Evolutionary conservation across 2,888 invertebrate species (phyloP), one percentile per base, ranked within the genome.

Genomic region (Augiades crinisus): DNA sequence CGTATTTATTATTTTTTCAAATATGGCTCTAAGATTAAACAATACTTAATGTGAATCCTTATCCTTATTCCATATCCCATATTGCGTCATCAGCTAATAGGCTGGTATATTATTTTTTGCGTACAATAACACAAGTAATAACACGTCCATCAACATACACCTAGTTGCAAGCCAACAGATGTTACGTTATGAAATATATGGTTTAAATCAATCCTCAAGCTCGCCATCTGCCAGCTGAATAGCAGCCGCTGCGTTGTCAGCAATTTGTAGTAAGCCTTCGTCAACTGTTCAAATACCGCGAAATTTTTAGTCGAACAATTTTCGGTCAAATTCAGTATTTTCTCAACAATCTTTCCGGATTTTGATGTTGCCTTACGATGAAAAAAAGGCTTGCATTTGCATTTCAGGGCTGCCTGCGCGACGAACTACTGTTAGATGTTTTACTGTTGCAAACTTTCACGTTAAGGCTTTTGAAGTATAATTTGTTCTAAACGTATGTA

Each of bases 181-280:
- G 44, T 34, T 33, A 30, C 44, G 10, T 16, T 16, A 19, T 34
- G 22, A 45, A 45, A 24, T 34, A 19, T 44, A 33, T 33, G 21
- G 40, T 40, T 38, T 31, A 47, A 47, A 37, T 47, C 22, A 47
- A 49, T 41, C 24, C 17, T 40, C 22, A 16, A 40, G 22, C 40
- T 8, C 19, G 30, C 30, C 33, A 16, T 40, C 6, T 22, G 40
- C 12, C 13, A 13, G 16, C 37, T 22, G 33, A 41, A 33, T 40
- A 40, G 33, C 33, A 13, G 22, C 31, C 22, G 17, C 22, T 41
- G 33, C 40, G 24, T n/a, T 40, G 38, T 41, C 40, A 41, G 40
- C 40, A 49, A 49, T 49, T 49, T 40, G 40, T 49, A 40, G 40
- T 33, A 34, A 41, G 22, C 40, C 47, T 41, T 16, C 17, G 47